Evolutionary conservation across 2,888 invertebrate genomes (phyloP), one percentile per base, ranked within the genome.

Genomic region (Ochropleura leucogaster): DNA sequence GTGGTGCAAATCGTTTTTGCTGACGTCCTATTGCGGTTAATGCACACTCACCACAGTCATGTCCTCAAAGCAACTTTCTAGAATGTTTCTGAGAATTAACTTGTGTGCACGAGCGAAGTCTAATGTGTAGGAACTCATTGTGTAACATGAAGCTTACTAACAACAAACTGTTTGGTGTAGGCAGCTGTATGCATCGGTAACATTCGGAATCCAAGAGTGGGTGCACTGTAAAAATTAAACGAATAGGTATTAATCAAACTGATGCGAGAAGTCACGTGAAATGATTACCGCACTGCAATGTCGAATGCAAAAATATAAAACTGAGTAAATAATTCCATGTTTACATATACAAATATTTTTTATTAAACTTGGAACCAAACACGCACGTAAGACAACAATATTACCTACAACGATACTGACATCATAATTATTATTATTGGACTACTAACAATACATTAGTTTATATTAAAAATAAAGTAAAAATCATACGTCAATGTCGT

Each of bases 61-160:
- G 88, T 89, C 86, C 84, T 86, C 87, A 82, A 84, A 76, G 79
- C 87, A 87, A 92, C 93, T 93, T 93, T 93, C 93, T 92, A 92
- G 90, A 92, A 90, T 81, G 83, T 73, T 82, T 85, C 84, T 71
- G 66, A 74, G 83, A 87, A 85, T 70, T 70, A 63, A 66, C 67
- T 78, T 51, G 65, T 63, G 67, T 71, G 30, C 63, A 16, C 68
- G 65, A 63, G 66, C 72, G 68, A 67, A 66, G 65, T 66, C 20
- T 67, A 53, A 74, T 68, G 47, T 71, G 53, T 16, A 53, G 53
- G 40, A 42, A 14, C 51, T 57, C 72, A 64, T 51, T 53, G 74
- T 72, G 55, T 62, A 57, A 67, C 49, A 42, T 53, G 60, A 64
- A 80, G 74, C 70, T 77, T 70, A 65, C 12, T 70, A 64, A 80